Evolutionary conservation across 2,888 invertebrate genomes (phyloP), one percentile per base, ranked within the genome.

Genomic region (Spisula subtruncata): DNA sequence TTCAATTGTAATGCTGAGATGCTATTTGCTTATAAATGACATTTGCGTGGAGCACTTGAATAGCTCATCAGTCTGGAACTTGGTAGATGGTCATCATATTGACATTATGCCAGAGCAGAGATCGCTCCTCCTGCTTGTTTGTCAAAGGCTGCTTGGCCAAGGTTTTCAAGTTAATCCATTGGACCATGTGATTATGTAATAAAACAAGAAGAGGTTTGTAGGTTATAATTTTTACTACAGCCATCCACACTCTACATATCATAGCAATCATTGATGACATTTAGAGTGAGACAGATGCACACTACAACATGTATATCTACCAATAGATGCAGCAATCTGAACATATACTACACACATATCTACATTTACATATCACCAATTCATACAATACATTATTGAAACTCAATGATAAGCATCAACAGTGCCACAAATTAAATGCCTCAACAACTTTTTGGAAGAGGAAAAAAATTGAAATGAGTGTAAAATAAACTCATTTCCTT

Each of bases 251-350:
- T 84, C 91, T 91, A 88, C 85, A 79, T 84, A 88, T 87, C 87
- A 87, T 82, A 80, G 48, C 0, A 35, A 82, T 83, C 79, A 85
- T 29, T 83, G 84, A 83, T 87, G 71, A 89, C 89, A 89, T 83
- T 80, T 84, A 92, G 90, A 90, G 92, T 92, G 92, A 92, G 92
- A 92, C 87, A 90, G 92, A 82, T 46, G 86, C 86, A 81, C 88
- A 87, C 92, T 88, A 92, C 90, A 92, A 90, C 90, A 91, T 89
- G 87, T 86, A 92, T 90, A 92, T 48, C 92, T 92, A 92, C 90
- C 80, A 71, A 81, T 75, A 85, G 92, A 90, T 94, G 94, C 94
- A 94, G 93, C 92, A 94, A 90, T 93, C 94, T 85, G 87, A 92
- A 94, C 94, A 94, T 94, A 94, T 92, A 92, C 90, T 87, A 89